A percentile compares a stretch with the other conserved stretches of the same genome.
phyloP scores from a whole-genome alignment of 2,797 vertebrate genomes.

The Tiaroga cobitis region DNA sequence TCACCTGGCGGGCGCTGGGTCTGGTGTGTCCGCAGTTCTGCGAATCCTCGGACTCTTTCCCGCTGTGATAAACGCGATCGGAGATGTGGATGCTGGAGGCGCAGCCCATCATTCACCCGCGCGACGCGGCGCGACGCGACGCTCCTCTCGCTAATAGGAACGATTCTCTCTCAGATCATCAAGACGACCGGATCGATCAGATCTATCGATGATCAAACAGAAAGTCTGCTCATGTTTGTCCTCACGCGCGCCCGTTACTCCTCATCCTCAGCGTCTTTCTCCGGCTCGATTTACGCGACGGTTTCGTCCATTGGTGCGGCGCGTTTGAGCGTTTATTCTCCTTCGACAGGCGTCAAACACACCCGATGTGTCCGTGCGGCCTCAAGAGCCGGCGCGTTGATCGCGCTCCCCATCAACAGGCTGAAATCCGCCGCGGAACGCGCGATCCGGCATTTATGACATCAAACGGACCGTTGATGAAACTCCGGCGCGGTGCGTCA shows the following conservation, averaged over 20 bases:
- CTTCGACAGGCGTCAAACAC: conserved; percentile 59
- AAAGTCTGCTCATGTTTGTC: background rate
- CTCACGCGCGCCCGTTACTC: conserved; percentile 20
- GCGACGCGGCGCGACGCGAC: conserved; percentile 76
- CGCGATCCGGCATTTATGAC: conserved; percentile 62
- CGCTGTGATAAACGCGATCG: conserved; percentile 90
- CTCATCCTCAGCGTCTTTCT: conserved; percentile 12
- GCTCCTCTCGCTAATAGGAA: conserved; percentile 10
- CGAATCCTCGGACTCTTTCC: conserved; percentile 92
- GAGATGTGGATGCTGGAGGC: conserved; percentile 97
- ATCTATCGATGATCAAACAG: conserved; percentile 14
- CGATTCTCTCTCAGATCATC: conserved; percentile 27
- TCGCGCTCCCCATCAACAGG: conserved; percentile 80
- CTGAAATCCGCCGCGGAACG: conserved; percentile 75
- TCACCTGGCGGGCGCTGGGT: conserved; percentile 85
- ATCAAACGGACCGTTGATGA: conserved; percentile 12
- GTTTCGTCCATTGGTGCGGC: conserved; percentile 72
- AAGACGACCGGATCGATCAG: background rate
- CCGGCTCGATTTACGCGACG: conserved; percentile 21
- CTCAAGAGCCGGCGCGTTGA: conserved; percentile 74
- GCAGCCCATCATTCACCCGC: conserved; percentile 95
- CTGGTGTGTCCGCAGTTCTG: conserved; percentile 88
- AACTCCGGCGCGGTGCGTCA: conserved; percentile 27
- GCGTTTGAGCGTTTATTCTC: conserved; percentile 73
- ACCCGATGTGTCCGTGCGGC: conserved; percentile 64